Conservation (phyloP, 2,888 invertebrate species). For the Ochlodes sylvanus region DNA sequence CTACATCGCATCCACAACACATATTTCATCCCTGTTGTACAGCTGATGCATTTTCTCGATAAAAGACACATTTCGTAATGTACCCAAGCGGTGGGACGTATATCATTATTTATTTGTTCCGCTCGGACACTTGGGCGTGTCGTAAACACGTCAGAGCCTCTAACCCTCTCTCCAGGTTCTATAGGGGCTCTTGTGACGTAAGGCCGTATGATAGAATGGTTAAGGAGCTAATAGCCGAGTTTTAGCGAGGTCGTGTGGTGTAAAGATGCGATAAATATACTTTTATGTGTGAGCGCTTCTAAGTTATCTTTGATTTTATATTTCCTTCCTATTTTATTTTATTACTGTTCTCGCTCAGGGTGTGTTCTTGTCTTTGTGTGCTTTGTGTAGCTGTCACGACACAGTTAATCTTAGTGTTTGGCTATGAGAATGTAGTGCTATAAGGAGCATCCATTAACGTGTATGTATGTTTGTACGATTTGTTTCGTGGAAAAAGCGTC, state of each 20-base stretch:
- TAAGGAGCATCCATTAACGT: no score
- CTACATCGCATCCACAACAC: neutral
- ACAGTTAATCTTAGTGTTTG: no score
- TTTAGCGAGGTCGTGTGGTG: constrained; percentile 14
- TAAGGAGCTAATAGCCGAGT: constrained; percentile 15
- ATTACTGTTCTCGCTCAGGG: no score
- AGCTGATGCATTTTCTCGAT: constrained; percentile 30
- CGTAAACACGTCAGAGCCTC: constrained; percentile 25
- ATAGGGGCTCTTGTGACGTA: constrained; percentile 17
- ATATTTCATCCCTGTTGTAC: constrained; percentile 19
- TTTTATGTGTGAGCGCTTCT: neutral
- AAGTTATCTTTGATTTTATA: neutral
- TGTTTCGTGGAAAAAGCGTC: no score
- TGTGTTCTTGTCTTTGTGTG: no score
- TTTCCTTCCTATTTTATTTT: no score
- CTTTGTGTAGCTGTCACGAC: no score
- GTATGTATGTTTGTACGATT: no score
- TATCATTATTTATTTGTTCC: constrained; percentile 32
- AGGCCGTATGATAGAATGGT: constrained; percentile 15
- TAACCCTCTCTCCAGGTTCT: constrained; percentile 22
- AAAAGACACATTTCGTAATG: constrained; percentile 29
- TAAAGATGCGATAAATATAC: constrained; percentile 7
- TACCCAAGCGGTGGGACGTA: constrained; percentile 18
- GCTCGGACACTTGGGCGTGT: constrained; percentile 25
- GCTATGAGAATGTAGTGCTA: no score